Base-by-base conservation (phyloP, 2,888 invertebrate species). In the Ophion slaviceki region DNA sequence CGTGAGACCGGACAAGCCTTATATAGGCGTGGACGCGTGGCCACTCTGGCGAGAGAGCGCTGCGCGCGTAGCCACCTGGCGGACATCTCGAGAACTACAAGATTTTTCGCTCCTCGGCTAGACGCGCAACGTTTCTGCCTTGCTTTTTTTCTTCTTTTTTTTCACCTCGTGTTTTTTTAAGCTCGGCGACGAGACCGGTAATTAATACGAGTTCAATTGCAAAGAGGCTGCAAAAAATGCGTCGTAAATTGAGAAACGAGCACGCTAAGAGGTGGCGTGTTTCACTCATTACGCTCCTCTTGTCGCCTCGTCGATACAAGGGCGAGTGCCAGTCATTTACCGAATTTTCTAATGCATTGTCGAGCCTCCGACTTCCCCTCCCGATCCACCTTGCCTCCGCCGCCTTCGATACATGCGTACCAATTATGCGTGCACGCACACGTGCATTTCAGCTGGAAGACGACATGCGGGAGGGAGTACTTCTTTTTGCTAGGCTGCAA, bases 341-440 rank as follows among this genome's bases (percentile, higher is more conserved):
- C 17, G 40, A 59, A 67, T 77, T 66, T 77, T 28, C 67, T 67
- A 67, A 67, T 20, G 57, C 66, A 24, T 67, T 57, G 77, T 57
- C 68, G 68, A 24, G 40, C n/a, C 66, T 57, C 59, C 20, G 11
- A 70, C 10, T 61, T 14, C 17, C 32, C 4, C 32, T 24, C 32
- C 32, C 4, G 32, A 32, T 32, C 32, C 32, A 32, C 32, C 32
- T 32, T 4, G 32, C 4, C 32, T 3, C n/a, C 57, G 14, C 59
- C 20, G 11, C 78, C 10, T 61, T 14, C 17, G 7, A 40, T 45
- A 70, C 68, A n/a, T 61, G 75, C 75, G 68, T 64, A 64, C 79
- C 79, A 79, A 79, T 79, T 79, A 71, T 64, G 64, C 64, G 64
- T 79, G 47, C 14, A 70, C 45, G 78, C 45, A 47, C n/a, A n/a